Conservation (phyloP, 2,113 vertebrate genomes). For the Equus quagga region DNA sequence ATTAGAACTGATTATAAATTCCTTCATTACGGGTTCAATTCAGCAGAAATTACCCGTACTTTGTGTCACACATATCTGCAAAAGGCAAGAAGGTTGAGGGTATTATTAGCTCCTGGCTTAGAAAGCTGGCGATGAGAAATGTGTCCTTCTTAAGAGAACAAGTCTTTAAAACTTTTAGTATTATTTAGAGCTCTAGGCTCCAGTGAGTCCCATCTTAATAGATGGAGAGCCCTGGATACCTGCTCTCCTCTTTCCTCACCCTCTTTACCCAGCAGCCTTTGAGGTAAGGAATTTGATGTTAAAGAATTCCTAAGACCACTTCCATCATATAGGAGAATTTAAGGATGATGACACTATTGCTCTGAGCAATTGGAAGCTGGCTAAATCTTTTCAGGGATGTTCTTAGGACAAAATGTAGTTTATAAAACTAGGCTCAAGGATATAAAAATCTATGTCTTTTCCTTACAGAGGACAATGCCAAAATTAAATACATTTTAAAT, state of each 20-base stretch:
- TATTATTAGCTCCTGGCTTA: conserved; percentile 73
- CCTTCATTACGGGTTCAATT: conserved; percentile 82
- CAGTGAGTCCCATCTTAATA: background rate
- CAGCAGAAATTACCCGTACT: conserved; percentile 81
- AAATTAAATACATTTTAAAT: background rate
- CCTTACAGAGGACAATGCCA: background rate
- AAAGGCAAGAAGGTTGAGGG: conserved; percentile 62
- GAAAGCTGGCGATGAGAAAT: conserved; percentile 72
- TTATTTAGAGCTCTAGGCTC: conserved; percentile 37
- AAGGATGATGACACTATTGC: background rate
- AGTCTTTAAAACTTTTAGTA: conserved; percentile 37
- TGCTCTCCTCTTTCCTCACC: background rate
- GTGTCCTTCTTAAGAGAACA: background rate
- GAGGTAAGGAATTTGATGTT: background rate
- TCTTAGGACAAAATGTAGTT: background rate
- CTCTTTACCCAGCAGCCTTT: background rate
- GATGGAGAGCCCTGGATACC: background rate
- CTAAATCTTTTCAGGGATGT: conserved; percentile 1
- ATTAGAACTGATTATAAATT: conserved; percentile 86
- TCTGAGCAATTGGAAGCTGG: background rate
- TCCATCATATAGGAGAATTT: conserved; percentile 33
- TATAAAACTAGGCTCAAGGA: background rate
- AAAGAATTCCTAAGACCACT: background rate
- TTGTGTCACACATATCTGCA: conserved; percentile 54
- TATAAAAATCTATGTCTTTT: background rate